These are phyloP conservation scores for Hymenopus coronatus DNA, from an alignment of 2,888 invertebrate species.

Conservation along the genomic window DNA sequence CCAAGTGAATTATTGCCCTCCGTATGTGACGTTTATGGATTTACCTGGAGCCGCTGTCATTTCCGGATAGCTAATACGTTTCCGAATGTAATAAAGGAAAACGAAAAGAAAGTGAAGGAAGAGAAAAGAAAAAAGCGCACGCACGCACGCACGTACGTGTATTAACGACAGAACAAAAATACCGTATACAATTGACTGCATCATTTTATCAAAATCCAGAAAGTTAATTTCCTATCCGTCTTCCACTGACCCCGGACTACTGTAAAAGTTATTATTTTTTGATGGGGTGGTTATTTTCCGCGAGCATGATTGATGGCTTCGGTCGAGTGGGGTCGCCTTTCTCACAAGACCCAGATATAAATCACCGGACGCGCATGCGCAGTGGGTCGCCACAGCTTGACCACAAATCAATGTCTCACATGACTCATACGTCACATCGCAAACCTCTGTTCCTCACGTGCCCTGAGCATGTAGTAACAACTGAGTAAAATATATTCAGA, in stretches of 20 bases:
- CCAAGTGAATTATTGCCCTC: constrained; percentile 2
- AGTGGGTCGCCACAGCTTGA: background rate
- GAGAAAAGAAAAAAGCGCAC: background rate
- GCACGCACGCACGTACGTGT: background rate
- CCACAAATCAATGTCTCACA: constrained; percentile 27
- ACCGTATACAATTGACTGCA: constrained; percentile 10
- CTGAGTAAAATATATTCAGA: background rate
- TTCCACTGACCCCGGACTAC: constrained; percentile 1
- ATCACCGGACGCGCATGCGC: constrained; percentile 20
- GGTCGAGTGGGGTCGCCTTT: constrained; percentile 20
- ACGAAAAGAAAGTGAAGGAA: background rate
- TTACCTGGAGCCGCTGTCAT: background rate
- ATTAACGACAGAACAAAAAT: background rate
- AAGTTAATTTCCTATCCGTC: constrained; percentile 32
- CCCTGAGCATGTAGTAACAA: background rate
- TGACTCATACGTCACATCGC: constrained; percentile 16
- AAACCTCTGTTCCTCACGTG: background rate
- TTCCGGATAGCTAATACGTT: constrained; percentile 6
- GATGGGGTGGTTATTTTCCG: constrained; percentile 22
- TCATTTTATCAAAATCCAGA: constrained; percentile 32
- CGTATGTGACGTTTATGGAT: constrained; percentile 16
- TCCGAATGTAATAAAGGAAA: constrained; percentile 22
- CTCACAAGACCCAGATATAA: constrained; percentile 23
- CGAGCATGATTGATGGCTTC: constrained; percentile 27
- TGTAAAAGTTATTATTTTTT: constrained; percentile 21